These are phyloP conservation scores for Enteromius mattozi DNA, from an alignment of 2,797 vertebrate genomes.

Conservation along the genomic window DNA sequence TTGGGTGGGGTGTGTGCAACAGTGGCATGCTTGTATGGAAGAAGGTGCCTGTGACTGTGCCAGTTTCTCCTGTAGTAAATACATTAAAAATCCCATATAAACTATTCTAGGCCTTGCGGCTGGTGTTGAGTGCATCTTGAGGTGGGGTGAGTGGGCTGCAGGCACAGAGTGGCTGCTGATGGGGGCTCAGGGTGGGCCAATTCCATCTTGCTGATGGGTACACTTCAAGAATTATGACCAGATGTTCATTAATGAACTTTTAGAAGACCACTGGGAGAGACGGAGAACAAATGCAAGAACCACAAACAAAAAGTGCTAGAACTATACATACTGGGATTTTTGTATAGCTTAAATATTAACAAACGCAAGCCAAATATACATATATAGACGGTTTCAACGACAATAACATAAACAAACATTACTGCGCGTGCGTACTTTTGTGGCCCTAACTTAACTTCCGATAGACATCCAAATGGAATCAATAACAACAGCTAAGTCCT, in stretches of 20 bases:
- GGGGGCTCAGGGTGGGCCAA: constrained; percentile 64
- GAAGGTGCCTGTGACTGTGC: constrained; percentile 58
- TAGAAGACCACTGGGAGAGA: constrained; percentile 62
- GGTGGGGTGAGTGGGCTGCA: constrained; percentile 60
- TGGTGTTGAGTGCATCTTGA: constrained; percentile 58
- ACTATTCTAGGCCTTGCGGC: constrained; percentile 74
- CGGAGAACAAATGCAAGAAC: constrained; percentile 30
- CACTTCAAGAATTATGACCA: constrained; percentile 74
- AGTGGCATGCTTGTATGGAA: constrained; percentile 44
- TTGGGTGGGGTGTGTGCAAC: constrained; percentile 20
- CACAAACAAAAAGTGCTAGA: constrained; percentile 10
- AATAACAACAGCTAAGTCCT: too few species aligned
- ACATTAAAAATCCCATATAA: constrained; percentile 76
- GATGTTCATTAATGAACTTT: constrained; percentile 74
- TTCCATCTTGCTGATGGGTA: constrained; percentile 74
- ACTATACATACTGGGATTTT: neutral
- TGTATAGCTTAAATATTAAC: neutral
- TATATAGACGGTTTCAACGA: too few species aligned
- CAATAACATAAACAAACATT: too few species aligned
- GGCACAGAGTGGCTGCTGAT: constrained; percentile 34
- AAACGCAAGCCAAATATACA: neutral
- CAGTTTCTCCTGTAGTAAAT: constrained; percentile 74
- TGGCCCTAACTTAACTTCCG: too few species aligned
- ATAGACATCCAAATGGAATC: too few species aligned
- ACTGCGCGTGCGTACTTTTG: too few species aligned